These are phyloP conservation scores for Brachypodius melanocephalos DNA, from an alignment of 2,113 vertebrate genomes.

Conservation along the genomic window DNA sequence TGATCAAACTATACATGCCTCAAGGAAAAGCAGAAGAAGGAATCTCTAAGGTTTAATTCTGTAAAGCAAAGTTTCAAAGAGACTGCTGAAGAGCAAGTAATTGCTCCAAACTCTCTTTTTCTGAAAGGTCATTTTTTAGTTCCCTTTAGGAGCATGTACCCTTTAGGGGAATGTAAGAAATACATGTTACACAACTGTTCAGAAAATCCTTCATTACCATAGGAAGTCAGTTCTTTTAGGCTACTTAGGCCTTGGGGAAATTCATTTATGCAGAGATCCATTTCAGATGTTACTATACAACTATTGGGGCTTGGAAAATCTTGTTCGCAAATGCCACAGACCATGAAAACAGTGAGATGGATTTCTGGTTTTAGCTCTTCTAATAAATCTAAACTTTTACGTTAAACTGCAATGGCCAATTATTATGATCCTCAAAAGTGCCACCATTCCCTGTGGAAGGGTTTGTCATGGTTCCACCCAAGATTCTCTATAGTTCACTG, in stretches of 20 bases:
- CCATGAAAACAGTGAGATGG: neutral
- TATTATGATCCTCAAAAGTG: neutral
- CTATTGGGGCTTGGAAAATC: neutral
- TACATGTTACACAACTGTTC: neutral
- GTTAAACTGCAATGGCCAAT: neutral
- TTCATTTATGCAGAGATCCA: neutral
- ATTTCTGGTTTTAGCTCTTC: neutral
- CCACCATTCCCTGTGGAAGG: neutral
- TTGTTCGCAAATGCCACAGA: neutral
- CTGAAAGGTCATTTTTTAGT: constrained; percentile 17
- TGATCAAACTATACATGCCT: constrained; percentile 52
- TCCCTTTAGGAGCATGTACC: neutral
- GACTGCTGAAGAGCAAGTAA: constrained; percentile 24
- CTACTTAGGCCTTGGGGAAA: neutral
- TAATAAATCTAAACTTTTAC: neutral
- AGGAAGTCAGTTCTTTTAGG: neutral
- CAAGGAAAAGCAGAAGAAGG: constrained; percentile 10
- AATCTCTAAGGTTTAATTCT: constrained; percentile 50
- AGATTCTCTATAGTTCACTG: neutral
- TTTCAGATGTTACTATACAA: neutral
- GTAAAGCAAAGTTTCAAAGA: constrained; percentile 42
- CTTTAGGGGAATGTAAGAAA: constrained; percentile 13
- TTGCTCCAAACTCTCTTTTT: neutral
- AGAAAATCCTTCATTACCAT: neutral
- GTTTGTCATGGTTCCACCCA: neutral